Evolutionary conservation across 2,888 invertebrate species (phyloP).

Genomic region (Epirrhoe alternata): DNA sequence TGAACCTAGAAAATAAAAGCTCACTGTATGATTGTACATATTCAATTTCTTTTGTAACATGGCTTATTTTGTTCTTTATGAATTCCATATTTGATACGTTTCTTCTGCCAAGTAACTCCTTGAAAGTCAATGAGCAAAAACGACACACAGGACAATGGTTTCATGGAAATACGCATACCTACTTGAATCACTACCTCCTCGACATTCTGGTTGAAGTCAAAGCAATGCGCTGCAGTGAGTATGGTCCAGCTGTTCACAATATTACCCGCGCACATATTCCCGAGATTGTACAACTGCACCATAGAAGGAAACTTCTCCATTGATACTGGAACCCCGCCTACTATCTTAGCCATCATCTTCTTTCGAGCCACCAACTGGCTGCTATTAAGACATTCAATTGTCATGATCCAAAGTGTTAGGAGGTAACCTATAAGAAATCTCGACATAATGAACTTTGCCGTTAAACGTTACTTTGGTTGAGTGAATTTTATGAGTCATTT

Average conservation of each 20-base stretch:
- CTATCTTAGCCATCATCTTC: conserved; percentile 51
- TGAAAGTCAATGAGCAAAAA: background rate
- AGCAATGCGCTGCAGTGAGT: conserved; percentile 70
- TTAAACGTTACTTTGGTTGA: conserved; percentile 2
- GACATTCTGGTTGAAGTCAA: conserved; percentile 55
- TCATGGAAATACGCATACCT: conserved; percentile 52
- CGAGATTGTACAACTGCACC: conserved; percentile 63
- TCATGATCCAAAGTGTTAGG: conserved; percentile 13
- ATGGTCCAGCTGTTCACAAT: conserved; percentile 66
- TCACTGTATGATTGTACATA: no score
- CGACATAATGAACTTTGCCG: conserved; percentile 13
- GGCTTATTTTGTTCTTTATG: background rate
- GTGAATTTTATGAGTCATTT: conserved; percentile 10
- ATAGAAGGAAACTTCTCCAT: conserved; percentile 59
- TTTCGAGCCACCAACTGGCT: background rate
- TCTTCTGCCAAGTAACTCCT: background rate
- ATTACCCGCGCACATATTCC: conserved; percentile 63
- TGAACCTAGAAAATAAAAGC: conserved; percentile 53
- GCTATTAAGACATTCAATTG: conserved; percentile 10
- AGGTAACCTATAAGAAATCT: conserved; percentile 3
- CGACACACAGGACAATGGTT: background rate
- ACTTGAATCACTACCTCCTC: conserved; percentile 60
- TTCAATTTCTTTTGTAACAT: no score
- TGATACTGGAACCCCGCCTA: conserved; percentile 57
- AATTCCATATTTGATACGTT: background rate